Evolutionary conservation across 2,113 vertebrate genomes (phyloP), one percentile per base, ranked within the genome.

Genomic region (Podarcis muralis): DNA sequence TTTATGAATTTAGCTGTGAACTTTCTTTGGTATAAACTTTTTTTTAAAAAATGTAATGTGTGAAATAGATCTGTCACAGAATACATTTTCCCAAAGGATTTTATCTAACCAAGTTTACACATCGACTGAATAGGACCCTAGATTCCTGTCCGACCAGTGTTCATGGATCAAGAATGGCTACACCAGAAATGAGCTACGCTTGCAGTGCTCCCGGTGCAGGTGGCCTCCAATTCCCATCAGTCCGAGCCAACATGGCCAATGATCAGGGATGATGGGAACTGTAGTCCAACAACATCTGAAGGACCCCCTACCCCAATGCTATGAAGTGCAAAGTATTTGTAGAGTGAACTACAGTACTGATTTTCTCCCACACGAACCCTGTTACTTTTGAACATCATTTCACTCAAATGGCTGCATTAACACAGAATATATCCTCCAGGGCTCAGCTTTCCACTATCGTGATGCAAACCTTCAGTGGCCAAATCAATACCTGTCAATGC

Each of bases 401-500:
- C 91, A 65, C 59, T 88, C 57, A 18, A 84, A 85, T 11, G 79
- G 35, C 32, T 87, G 76, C 66, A 87, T 66, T 72, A 77, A 53
- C 4, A 81, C 0, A 80, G 80, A 66, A 62, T 53, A 0, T 6
- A 74, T 13, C 59, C 91, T 57, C 69, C 30, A 48, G 81, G 92
- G 77, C 85, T 16, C 18, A 81, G 88, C 90, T 92, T 37, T 89
- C 82, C 30, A 0, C 1, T 71, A 32, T 9, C n/a, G 1, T 88
- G 83, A 90, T 22, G 85, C 76, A 25, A 91, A 68, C 82, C 87
- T 91, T 43, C 91, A 88, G 89, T 4, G 16, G 85, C 89, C 84
- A 80, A 68, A 91, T 95, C 92, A n/a, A 94, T 93, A 79, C 43
- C 85, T 53, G 2, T 84, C 92, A 88, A 2, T n/a, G 88, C 66